A percentile compares a stretch with the other conserved stretches of the same genome.
These are phyloP conservation scores for Hydriomena furcata DNA, from an alignment of 2,888 invertebrate genomes.

Conservation along the genomic window DNA sequence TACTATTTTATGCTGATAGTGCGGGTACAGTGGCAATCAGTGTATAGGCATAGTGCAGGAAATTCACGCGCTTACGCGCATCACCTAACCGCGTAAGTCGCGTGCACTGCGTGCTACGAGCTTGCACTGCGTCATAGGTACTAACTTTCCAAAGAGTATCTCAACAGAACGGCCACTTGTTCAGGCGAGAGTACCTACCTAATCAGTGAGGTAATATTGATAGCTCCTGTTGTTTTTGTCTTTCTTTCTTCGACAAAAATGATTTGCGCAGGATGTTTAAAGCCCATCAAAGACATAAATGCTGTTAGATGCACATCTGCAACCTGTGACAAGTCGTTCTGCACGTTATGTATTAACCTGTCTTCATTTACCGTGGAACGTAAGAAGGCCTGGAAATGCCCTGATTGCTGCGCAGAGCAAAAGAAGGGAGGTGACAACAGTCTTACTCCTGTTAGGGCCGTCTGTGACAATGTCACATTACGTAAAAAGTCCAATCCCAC, in stretches of 20 bases:
- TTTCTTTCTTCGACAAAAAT: not conserved
- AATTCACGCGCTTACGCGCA: not conserved
- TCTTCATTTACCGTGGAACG: not conserved
- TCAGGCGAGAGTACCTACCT: no score
- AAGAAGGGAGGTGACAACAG: no score
- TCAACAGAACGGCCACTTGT: no score
- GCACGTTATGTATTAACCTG: slow-evolving; percentile 6
- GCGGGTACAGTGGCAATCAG: not conserved
- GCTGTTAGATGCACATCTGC: slow-evolving; percentile 5
- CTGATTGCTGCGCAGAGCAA: slow-evolving; percentile 9
- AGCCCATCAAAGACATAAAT: slow-evolving; percentile 1
- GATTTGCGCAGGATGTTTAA: slow-evolving; percentile 12
- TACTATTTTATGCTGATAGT: no score
- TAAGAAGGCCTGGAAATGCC: slow-evolving; percentile 16
- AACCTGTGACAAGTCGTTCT: slow-evolving; percentile 8
- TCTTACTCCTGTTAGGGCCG: slow-evolving; percentile 4
- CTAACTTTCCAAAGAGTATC: no score
- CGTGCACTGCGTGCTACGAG: not conserved
- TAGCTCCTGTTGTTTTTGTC: no score
- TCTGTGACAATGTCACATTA: slow-evolving; percentile 1
- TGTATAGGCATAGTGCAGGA: not conserved
- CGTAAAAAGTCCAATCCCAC: not conserved
- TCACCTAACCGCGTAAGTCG: not conserved
- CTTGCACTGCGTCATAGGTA: not conserved
- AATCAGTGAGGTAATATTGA: no score